Percentiles rank a stretch among this genome's conserved stretches.
phyloP scores from a whole-genome alignment of 2,888 invertebrate genomes.

The Lymantria dispar region DNA sequence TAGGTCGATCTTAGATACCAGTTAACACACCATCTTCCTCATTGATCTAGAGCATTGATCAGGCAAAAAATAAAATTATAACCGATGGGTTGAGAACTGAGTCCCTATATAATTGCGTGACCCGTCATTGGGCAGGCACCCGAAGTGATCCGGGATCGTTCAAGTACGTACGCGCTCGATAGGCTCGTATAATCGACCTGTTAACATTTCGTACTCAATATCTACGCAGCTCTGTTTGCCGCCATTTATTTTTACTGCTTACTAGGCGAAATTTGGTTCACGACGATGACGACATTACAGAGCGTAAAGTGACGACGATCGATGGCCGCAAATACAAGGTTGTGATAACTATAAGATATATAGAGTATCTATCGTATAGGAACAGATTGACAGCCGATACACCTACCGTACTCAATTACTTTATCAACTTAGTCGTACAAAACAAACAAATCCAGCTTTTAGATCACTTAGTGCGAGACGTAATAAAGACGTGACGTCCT shows the following conservation, averaged over 20 bases:
- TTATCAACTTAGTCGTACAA: constrained; percentile 15
- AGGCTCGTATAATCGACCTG: constrained; percentile 74
- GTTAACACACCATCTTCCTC: too few relatives aligned
- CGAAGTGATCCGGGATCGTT: constrained; percentile 49
- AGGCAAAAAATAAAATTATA: constrained; percentile 33
- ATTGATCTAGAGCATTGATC: too few relatives aligned
- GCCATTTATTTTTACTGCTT: constrained; percentile 63
- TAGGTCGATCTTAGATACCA: too few relatives aligned
- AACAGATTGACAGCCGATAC: constrained; percentile 4
- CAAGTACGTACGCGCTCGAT: constrained; percentile 55
- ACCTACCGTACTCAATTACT: constrained; percentile 19
- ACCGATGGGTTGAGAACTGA: constrained; percentile 56
- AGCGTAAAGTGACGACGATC: constrained; percentile 24
- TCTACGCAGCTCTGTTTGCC: constrained; percentile 47
- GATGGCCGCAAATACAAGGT: constrained; percentile 19
- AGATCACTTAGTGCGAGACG: constrained; percentile 21
- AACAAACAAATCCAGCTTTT: constrained; percentile 20
- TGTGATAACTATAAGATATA: constrained; percentile 15
- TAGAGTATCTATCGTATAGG: constrained; percentile 13
- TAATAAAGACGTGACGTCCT: constrained; percentile 36
- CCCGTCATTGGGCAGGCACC: constrained; percentile 70
- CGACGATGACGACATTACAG: constrained; percentile 9
- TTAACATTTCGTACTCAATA: constrained; percentile 58
- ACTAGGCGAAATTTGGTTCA: constrained; percentile 44
- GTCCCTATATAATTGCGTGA: constrained; percentile 77